phyloP scores from a whole-genome alignment of 1,140 invertebrate species.

The Lepidurus apus region DNA sequence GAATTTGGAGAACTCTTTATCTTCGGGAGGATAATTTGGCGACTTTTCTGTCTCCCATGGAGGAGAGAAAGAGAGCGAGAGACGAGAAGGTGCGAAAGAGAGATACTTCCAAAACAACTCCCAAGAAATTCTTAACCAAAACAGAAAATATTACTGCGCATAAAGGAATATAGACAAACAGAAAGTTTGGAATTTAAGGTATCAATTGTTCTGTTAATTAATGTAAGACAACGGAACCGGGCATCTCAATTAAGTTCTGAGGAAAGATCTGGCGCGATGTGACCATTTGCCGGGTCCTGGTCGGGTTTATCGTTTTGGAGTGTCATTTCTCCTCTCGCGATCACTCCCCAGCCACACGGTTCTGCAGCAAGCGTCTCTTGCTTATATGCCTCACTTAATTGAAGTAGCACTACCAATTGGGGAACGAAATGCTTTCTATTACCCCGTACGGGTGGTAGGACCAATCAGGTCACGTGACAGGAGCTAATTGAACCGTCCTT shows the following conservation, averaged over 20 bases:
- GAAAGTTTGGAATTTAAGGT: no score
- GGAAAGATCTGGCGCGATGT: not conserved
- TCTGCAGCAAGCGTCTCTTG: not conserved
- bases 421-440: not conserved
- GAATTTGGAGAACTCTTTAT: no score
- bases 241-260: not conserved
- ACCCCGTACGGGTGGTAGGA: not conserved
- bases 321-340: not conserved
- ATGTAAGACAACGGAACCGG: not conserved
- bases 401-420: not conserved
- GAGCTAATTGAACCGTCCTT: constrained; percentile 7
- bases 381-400: constrained; percentile 6
- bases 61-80: no score
- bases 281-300: not conserved
- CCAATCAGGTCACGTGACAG: constrained; percentile 20
- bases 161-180: no score
- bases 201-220: not conserved
- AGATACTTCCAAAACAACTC: no score
- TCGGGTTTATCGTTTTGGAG: not conserved
- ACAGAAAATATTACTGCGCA: no score
- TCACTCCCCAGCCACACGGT: not conserved
- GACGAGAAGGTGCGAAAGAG: no score
- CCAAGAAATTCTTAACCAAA: no score
- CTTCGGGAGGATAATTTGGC: no score
- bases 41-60: no score